Base-by-base conservation (phyloP, 1,140 invertebrate genomes). In the Hormaphis cornu region DNA sequence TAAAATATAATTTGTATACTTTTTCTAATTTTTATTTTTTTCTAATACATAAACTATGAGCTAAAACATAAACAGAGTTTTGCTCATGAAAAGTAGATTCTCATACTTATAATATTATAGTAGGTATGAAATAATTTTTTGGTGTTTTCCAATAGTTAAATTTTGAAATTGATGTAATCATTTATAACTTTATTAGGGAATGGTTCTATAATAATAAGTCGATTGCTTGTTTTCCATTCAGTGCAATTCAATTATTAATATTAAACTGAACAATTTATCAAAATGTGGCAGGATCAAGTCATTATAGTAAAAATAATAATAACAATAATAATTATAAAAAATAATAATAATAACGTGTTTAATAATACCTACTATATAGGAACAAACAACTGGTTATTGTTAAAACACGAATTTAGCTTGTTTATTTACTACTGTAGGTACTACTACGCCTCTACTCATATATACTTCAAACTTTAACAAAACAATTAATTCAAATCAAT, bases 301-400 rank as follows among this genome's bases (percentile, higher is more conserved):
- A 66, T 66, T 66, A 66, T 66, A 66, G 44, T 66, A 66, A 66
- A 66, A 66, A 66, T 61, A 61, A 61, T 61, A 61, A 48, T 50
- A 24, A 40, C 40, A 9, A 58, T 66, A 16, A 50, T 30, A 14
- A 30, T 63, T 44, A 61, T 50, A 44, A 42, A 44, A 42, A 56
- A 37, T 58, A 58, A 37, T 58, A 40, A 56, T 56, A 20, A 56
- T 42, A 42, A 42, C n/a, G n/a, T n/a, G n/a, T n/a, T n/a, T 59
- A 24, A 61, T 61, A 46, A 63, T 63, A 46, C 42, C 26, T 2
- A 33, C 28, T 66, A 66, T 50, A 35, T 48, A 66, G 61, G 42
- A 66, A 66, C 61, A 66, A 66, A 66, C 40, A 66, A 66, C 42
- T 48, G 24, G 50, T 66, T 66, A 66, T 50, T 30, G 40, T 66